Conservation (phyloP, 2,888 invertebrate genomes). For the Hololepta plana region DNA sequence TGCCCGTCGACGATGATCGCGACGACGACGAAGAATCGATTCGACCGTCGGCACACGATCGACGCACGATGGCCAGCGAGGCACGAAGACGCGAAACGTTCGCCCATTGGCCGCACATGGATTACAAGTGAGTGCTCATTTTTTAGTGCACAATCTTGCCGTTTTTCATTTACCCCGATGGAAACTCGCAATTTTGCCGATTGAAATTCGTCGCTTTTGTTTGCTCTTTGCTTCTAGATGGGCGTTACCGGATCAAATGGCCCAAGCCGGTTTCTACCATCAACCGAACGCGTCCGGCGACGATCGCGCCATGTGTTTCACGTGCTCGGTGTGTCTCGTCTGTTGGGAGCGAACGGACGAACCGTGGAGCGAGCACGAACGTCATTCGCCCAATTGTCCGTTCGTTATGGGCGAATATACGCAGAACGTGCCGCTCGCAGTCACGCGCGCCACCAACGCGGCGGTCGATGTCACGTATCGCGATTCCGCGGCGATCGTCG, state of each 20-base stretch:
- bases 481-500: slow-evolving; percentile 14
- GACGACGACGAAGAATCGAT: too few species aligned
- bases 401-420: slow-evolving; percentile 91
- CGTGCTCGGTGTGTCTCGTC: slow-evolving; percentile 84
- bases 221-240: slow-evolving; percentile 38
- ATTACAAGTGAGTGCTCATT: slow-evolving; percentile 58
- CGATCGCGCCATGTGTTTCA: slow-evolving; percentile 92
- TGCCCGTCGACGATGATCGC: too few species aligned
- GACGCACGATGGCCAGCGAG: slow-evolving; percentile 76
- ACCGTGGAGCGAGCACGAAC: slow-evolving; percentile 93
- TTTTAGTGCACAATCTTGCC: too few species aligned
- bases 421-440: slow-evolving; percentile 81
- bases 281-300: slow-evolving; percentile 80
- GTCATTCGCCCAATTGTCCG: slow-evolving; percentile 85
- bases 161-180: too few species aligned
- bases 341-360: slow-evolving; percentile 96
- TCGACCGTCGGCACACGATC: slow-evolving; percentile 31
- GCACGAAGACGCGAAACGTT: slow-evolving; percentile 81
- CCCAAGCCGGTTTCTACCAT: slow-evolving; percentile 92
- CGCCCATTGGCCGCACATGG: slow-evolving; percentile 91
- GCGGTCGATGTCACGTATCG: slow-evolving; percentile 32
- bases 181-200: too few species aligned
- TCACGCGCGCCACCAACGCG: slow-evolving; percentile 68
- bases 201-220: too few species aligned
- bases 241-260: slow-evolving; percentile 92